Conservation (phyloP, 2,113 vertebrate genomes). For the Protobothrops mucrosquamatus region DNA sequence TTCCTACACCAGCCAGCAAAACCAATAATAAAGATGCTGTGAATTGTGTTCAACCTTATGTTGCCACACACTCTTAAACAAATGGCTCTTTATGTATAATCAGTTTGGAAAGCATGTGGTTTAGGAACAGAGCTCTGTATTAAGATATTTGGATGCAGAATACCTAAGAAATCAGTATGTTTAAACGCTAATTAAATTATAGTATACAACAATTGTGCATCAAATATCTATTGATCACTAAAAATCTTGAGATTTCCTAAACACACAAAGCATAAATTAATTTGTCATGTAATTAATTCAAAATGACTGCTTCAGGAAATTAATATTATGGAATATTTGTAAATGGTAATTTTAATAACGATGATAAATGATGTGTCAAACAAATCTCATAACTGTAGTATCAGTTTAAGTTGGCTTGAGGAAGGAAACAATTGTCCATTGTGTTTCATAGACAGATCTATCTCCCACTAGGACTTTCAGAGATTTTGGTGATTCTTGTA, state of each 20-base stretch:
- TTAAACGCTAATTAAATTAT: conserved; percentile 68
- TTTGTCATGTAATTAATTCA: conserved; percentile 62
- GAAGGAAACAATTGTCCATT: background rate
- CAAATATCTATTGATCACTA: conserved; percentile 62
- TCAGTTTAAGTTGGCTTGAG: background rate
- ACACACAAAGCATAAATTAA: conserved; percentile 55
- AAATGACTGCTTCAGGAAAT: conserved; percentile 62
- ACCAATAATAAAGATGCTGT: background rate
- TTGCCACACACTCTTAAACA: background rate
- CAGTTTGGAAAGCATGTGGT: background rate
- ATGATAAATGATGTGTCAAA: conserved; percentile 28
- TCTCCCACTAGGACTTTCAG: background rate
- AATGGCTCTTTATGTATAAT: background rate
- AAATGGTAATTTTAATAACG: conserved; percentile 45
- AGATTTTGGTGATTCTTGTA: background rate
- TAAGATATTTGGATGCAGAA: conserved; percentile 50
- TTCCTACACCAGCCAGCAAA: background rate
- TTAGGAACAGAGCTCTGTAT: conserved; percentile 39
- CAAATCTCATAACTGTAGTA: conserved; percentile 5
- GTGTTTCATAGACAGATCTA: background rate
- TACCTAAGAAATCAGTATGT: conserved; percentile 50
- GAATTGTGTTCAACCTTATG: background rate
- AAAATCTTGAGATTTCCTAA: conserved; percentile 59
- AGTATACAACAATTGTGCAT: conserved; percentile 48
- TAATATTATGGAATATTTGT: conserved; percentile 44